These are phyloP conservation scores for Rhizomys pruinosus DNA, from an alignment of 2,113 vertebrate species.

Conservation along the genomic window DNA sequence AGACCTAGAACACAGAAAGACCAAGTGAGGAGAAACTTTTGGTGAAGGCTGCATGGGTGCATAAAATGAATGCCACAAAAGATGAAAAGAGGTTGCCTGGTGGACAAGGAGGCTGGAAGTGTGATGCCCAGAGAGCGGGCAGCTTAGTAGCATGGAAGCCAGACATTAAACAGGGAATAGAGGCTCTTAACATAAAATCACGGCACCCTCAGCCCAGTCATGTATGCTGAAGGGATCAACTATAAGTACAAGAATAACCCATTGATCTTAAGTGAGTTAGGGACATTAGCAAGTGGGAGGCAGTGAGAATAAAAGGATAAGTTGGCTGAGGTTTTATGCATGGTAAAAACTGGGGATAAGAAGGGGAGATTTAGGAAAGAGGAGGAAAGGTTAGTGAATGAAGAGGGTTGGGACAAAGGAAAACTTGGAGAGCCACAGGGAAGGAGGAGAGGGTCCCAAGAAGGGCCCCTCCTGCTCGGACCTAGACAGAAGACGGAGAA, in stretches of 20 bases:
- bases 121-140: not conserved
- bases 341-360: not conserved
- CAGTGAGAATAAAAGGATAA: not conserved
- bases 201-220: fast-evolving
- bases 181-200: fast-evolving
- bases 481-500: no score
- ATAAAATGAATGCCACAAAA: not conserved
- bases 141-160: no score
- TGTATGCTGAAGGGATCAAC: fast-evolving
- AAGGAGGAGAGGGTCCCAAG: not conserved
- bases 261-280: not conserved
- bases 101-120: no score
- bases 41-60: not conserved
- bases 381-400: not conserved
- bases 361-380: not conserved
- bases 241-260: fast-evolving
- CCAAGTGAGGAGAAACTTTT: no score
- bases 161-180: not conserved
- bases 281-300: no score
- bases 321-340: not conserved
- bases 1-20: not conserved
- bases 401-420: not conserved
- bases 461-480: not conserved
- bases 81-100: not conserved
- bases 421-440: not conserved